Conservation (phyloP, 1,140 invertebrate species). For the Pectinophora gossypiella region DNA sequence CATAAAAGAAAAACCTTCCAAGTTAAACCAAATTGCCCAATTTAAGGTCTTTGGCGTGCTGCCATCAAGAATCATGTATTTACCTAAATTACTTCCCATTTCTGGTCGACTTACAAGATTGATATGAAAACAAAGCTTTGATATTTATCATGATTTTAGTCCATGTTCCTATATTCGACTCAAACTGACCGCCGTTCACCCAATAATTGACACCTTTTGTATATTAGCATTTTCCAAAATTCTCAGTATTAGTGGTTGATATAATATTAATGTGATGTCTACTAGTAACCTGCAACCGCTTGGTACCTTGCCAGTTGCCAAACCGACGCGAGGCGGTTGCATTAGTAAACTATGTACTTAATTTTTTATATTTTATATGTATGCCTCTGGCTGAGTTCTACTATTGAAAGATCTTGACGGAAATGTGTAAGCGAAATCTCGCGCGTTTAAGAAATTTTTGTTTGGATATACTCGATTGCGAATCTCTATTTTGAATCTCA, state of each 20-base stretch:
- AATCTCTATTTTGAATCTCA: too few species aligned
- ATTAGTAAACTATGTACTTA: slow-evolving; percentile 54
- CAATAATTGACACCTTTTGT: slow-evolving; percentile 53
- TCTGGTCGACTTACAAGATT: too few species aligned
- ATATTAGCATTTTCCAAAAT: slow-evolving; percentile 59
- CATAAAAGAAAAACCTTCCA: too few species aligned
- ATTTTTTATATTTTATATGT: slow-evolving; percentile 48
- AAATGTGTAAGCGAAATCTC: too few species aligned
- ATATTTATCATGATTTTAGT: not conserved
- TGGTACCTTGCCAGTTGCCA: slow-evolving; percentile 47
- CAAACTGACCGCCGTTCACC: slow-evolving; percentile 28
- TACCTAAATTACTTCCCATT: too few species aligned
- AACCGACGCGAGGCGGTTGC: slow-evolving; percentile 31
- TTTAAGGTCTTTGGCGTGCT: too few species aligned
- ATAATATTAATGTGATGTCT: slow-evolving; percentile 51
- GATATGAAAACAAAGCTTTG: not conserved
- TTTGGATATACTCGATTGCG: too few species aligned
- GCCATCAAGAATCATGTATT: too few species aligned
- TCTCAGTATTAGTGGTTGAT: slow-evolving; percentile 64
- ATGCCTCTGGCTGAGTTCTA: slow-evolving; percentile 7
- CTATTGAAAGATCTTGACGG: not conserved
- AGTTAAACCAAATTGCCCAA: too few species aligned
- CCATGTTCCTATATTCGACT: not conserved
- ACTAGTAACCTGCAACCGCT: slow-evolving; percentile 36
- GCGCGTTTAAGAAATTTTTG: too few species aligned